A percentile compares a stretch with the other conserved stretches of the same genome.
Conservation (phyloP, 2,797 vertebrate genomes). For the Oophaga sylvatica region DNA sequence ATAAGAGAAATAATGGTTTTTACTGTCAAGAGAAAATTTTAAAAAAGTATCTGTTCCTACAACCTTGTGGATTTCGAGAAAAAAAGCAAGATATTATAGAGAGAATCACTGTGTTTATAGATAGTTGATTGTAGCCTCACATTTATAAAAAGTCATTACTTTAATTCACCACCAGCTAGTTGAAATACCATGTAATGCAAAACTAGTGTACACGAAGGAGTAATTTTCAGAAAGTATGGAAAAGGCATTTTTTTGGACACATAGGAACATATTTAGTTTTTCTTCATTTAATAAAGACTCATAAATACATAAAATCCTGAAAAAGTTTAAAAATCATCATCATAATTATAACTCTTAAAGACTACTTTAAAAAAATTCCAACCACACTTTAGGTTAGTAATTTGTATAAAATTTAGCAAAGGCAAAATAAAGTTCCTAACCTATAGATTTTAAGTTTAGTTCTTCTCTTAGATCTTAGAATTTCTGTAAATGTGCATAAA, state of each 20-base stretch:
- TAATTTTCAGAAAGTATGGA: neutral
- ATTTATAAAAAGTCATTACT: neutral
- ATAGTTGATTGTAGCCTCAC: neutral
- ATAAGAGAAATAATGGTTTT: constrained; percentile 57
- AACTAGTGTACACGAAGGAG: neutral
- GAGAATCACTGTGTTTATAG: neutral
- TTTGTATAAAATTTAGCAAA: too few relatives aligned
- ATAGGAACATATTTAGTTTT: neutral
- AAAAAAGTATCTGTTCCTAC: constrained; percentile 29
- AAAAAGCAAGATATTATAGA: constrained; percentile 30
- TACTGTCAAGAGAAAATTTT: constrained; percentile 48
- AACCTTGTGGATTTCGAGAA: constrained; percentile 6
- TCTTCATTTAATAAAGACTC: too few relatives aligned
- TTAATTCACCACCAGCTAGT: neutral
- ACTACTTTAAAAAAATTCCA: too few relatives aligned
- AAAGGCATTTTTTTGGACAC: neutral
- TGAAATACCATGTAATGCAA: neutral
- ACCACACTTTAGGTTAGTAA: too few relatives aligned
- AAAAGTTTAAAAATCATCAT: too few relatives aligned
- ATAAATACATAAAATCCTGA: too few relatives aligned
- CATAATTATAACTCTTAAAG: too few relatives aligned
- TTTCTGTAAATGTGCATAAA: too few relatives aligned
- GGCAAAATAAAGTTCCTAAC: too few relatives aligned
- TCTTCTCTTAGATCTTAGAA: too few relatives aligned
- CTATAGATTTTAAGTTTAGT: too few relatives aligned